Evolutionary conservation across 2,113 vertebrate species (phyloP).

Genomic region (Chloebia gouldiae): DNA sequence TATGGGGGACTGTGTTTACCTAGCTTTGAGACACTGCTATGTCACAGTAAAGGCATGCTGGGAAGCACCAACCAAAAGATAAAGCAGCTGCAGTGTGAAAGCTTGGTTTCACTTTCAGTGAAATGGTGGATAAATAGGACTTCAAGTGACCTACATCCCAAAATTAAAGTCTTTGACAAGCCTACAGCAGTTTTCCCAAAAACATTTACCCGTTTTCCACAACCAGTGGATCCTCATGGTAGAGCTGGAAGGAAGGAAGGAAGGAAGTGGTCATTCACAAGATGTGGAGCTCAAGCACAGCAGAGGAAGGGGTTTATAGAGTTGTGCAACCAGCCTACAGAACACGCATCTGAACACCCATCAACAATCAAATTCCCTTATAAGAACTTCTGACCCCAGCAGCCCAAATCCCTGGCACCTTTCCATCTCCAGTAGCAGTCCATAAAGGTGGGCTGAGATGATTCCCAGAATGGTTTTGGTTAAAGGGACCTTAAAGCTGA

Average conservation of each 20-base stretch:
- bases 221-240: not conserved
- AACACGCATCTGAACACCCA: not conserved
- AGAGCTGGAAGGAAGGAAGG: not conserved
- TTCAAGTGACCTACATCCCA: not conserved
- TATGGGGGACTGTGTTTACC: not conserved
- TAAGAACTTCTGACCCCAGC: not conserved
- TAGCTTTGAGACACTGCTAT: not conserved
- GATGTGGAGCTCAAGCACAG: fast-evolving
- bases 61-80: not conserved
- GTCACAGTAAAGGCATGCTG: not conserved
- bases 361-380: not conserved
- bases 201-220: not conserved
- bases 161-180: not conserved
- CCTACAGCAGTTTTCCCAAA: fast-evolving
- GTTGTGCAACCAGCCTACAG: not conserved
- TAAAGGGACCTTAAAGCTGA: not conserved
- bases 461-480: not conserved
- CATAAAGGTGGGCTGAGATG: not conserved
- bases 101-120: not conserved
- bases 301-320: not conserved
- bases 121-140: not conserved
- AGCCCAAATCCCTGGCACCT: not conserved
- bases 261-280: not conserved
- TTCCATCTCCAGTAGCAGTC: not conserved
- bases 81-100: not conserved